Conservation (phyloP, 2,113 vertebrate genomes). For the Azemiops feae region DNA sequence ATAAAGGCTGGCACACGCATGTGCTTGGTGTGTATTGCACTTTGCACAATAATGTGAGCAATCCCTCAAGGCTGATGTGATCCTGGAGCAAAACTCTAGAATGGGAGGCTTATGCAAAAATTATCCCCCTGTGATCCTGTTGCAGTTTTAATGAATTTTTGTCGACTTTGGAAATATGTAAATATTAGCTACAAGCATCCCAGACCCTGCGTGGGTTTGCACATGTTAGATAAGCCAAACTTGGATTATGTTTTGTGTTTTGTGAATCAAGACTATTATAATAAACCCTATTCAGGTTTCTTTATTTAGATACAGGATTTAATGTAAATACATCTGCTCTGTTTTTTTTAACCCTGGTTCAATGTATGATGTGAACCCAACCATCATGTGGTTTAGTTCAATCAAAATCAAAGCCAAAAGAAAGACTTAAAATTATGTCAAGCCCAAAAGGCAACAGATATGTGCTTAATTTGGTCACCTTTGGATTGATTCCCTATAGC, state of each 20-base stretch:
- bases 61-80: background rate
- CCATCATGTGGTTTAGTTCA: background rate
- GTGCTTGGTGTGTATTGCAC: background rate
- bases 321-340: background rate
- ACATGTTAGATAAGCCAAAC: background rate
- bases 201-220: background rate
- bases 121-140: background rate
- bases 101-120: background rate
- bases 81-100: background rate
- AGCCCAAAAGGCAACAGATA: background rate
- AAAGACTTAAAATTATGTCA: background rate
- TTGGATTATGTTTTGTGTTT: background rate
- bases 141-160: background rate
- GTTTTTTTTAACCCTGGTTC: background rate
- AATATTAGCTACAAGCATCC: background rate
- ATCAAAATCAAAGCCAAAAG: background rate
- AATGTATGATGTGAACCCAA: background rate
- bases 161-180: background rate
- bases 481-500: background rate
- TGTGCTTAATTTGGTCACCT: background rate
- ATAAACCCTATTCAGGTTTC: background rate
- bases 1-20: accelerated
- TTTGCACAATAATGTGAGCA: background rate
- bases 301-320: background rate
- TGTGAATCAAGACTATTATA: background rate